Evolutionary conservation across 2,797 vertebrate genomes (phyloP).

Genomic region (Knipowitschia caucasica): DNA sequence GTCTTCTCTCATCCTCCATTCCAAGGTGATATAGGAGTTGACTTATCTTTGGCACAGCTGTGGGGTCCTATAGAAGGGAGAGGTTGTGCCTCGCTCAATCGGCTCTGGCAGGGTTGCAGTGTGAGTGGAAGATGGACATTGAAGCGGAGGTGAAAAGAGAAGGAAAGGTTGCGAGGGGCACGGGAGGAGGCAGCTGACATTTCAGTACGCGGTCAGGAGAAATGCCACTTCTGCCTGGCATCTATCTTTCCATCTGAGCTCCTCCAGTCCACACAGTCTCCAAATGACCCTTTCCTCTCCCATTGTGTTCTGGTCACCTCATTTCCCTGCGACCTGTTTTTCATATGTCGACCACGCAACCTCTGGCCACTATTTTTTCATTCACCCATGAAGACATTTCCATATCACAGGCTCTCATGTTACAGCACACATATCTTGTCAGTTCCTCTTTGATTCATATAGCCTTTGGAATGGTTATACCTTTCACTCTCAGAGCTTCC

Average conservation of each 20-base stretch:
- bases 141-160: slow-evolving; percentile 57
- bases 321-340: slow-evolving; percentile 36
- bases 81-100: slow-evolving; percentile 45
- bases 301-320: slow-evolving; percentile 26
- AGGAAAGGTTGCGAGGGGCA: slow-evolving; percentile 66
- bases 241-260: slow-evolving; percentile 47
- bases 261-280: slow-evolving; percentile 25
- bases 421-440: slow-evolving; percentile 43
- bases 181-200: slow-evolving; percentile 62
- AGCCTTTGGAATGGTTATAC: slow-evolving; percentile 35
- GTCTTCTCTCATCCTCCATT: slow-evolving; percentile 29
- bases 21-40: slow-evolving; percentile 56
- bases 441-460: slow-evolving; percentile 55
- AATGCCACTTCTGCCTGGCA: slow-evolving; percentile 64
- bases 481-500: slow-evolving; percentile 29
- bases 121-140: slow-evolving; percentile 54
- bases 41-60: slow-evolving; percentile 55
- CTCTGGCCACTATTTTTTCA: slow-evolving; percentile 50
- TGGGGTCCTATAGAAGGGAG: slow-evolving; percentile 39
- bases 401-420: slow-evolving; percentile 61
- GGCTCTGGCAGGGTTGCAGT: slow-evolving; percentile 51
- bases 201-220: slow-evolving; percentile 54
- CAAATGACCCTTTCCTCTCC: slow-evolving; percentile 34
- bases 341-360: slow-evolving; percentile 40
- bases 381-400: slow-evolving; percentile 48